Percentiles rank a stretch among this genome's conserved stretches.
phyloP scores from a whole-genome alignment of 2,888 invertebrate genomes.

The Slavum lentiscoides region DNA sequence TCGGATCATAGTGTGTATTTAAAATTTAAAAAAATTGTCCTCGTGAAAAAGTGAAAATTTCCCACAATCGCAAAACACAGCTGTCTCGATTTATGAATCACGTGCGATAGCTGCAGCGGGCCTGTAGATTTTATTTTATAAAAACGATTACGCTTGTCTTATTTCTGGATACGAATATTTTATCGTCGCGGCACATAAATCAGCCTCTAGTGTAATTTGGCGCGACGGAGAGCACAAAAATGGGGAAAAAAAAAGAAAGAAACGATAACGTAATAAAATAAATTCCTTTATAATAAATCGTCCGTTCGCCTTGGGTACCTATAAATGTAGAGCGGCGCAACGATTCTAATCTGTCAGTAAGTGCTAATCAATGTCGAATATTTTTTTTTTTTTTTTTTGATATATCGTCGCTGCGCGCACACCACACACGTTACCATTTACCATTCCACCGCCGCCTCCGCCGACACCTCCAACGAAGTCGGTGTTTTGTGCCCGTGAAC shows the following conservation, averaged over 20 bases:
- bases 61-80: no score
- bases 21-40: no score
- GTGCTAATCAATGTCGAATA: slow-evolving; percentile 52
- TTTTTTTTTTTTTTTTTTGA: slow-evolving; percentile 22
- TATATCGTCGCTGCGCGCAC: neutral
- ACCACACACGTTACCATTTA: neutral
- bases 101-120: no score
- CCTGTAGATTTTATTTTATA: neutral
- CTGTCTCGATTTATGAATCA: no score
- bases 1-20: no score
- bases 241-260: neutral
- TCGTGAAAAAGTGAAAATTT: no score
- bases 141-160: slow-evolving; percentile 26
- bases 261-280: slow-evolving; percentile 24
- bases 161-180: slow-evolving; percentile 34
- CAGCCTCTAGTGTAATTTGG: slow-evolving; percentile 43
- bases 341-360: slow-evolving; percentile 51
- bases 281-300: neutral
- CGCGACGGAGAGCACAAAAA: slow-evolving; percentile 8
- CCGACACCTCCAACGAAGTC: neutral
- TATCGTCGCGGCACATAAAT: slow-evolving; percentile 24
- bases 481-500: no score
- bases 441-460: neutral
- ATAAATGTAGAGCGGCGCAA: slow-evolving; percentile 3
- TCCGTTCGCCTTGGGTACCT: neutral